These are phyloP conservation scores for Sycon ciliatum DNA, from an alignment of 37 sponge, comb jelly and placozoan genomes.

Conservation along the genomic window DNA sequence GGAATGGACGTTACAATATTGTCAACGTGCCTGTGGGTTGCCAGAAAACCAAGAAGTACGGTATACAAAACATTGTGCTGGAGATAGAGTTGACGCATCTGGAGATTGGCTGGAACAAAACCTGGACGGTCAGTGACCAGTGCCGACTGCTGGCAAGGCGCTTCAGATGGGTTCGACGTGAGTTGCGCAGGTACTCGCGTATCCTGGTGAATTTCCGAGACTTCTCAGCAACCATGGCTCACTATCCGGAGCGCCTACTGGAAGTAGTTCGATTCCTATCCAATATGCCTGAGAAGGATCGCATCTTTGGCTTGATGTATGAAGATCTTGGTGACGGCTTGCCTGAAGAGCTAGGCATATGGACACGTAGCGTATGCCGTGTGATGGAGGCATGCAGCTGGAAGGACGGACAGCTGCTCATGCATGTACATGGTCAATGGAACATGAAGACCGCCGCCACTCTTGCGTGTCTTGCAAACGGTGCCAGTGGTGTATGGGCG, in stretches of 20 bases:
- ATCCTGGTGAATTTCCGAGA: slow-evolving; percentile 71
- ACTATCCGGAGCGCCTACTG: slow-evolving; percentile 45
- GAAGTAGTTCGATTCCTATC: slow-evolving; percentile 46
- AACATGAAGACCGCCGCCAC: slow-evolving; percentile 48
- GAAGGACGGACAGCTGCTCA: slow-evolving; percentile 47
- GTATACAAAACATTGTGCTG: slow-evolving; percentile 48
- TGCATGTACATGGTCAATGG: slow-evolving; percentile 80
- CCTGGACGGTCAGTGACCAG: slow-evolving; percentile 45
- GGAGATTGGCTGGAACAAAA: slow-evolving; percentile 32
- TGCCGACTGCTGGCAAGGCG: slow-evolving; percentile 43
- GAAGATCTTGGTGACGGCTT: slow-evolving; percentile 71
- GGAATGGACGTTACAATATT: slow-evolving; percentile 37
- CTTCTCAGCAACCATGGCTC: slow-evolving; percentile 49
- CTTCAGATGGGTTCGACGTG: slow-evolving; percentile 38
- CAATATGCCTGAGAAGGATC: slow-evolving; percentile 31
- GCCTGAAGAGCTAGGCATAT: slow-evolving; percentile 61
- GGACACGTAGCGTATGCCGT: slow-evolving; percentile 54
- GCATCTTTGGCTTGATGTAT: slow-evolving; percentile 46
- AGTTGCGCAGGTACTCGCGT: slow-evolving; percentile 33
- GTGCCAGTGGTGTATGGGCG: slow-evolving; percentile 79
- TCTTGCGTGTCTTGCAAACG: slow-evolving; percentile 60
- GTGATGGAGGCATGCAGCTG: slow-evolving; percentile 62
- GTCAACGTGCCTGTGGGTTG: slow-evolving; percentile 43
- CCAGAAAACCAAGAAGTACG: slow-evolving; percentile 56
- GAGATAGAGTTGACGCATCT: slow-evolving; percentile 48